A percentile compares a stretch with the other conserved stretches of the same genome.
Conservation (phyloP, 1,140 invertebrate species). For the Triops cancriformis region DNA sequence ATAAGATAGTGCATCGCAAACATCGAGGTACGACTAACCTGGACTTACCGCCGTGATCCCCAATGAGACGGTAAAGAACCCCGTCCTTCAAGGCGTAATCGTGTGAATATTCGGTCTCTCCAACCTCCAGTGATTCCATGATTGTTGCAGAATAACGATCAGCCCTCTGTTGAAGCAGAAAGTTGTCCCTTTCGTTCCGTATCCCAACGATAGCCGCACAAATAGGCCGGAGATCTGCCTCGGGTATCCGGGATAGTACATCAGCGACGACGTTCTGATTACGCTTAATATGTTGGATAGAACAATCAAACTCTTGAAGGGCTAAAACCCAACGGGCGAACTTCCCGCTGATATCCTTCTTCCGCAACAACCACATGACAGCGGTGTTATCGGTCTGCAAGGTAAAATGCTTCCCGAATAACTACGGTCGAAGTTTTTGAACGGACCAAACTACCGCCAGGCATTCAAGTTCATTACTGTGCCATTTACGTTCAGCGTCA, state of each 20-base stretch:
- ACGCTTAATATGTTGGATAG: constrained; percentile 30
- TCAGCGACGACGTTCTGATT: background rate
- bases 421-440: constrained; percentile 36
- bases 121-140: constrained; percentile 8
- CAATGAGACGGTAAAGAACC: constrained; percentile 34
- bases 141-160: too few relatives aligned
- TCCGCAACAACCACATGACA: too few relatives aligned
- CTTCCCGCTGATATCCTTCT: constrained; percentile 33
- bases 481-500: constrained; percentile 31
- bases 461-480: too few relatives aligned
- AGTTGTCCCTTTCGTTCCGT: background rate
- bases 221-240: background rate
- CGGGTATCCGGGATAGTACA: background rate
- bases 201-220: background rate
- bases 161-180: background rate
- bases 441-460: constrained; percentile 40
- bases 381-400: too few relatives aligned
- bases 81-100: background rate
- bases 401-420: constrained; percentile 38
- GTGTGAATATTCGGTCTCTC: background rate
- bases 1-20: too few relatives aligned
- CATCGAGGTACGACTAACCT: background rate
- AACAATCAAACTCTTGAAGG: constrained; percentile 33
- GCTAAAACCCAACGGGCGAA: constrained; percentile 34
- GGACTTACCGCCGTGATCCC: constrained; percentile 22